Percentiles rank a stretch among this genome's conserved stretches.
Conservation (phyloP, 2,113 vertebrate species). For the Anarrhichthys ocellatus region DNA sequence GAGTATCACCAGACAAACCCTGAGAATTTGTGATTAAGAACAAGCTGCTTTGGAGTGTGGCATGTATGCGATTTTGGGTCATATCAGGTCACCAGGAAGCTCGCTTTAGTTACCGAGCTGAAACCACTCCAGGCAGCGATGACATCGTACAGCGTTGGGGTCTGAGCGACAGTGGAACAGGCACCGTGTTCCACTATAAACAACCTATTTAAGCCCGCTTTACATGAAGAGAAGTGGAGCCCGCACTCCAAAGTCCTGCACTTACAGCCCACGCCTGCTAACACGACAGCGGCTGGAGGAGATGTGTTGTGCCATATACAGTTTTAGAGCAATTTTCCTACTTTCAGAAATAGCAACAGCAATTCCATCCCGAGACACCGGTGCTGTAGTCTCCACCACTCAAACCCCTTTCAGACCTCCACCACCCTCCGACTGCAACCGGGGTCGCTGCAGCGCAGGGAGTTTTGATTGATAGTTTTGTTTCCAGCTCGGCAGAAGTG, state of each 20-base stretch:
- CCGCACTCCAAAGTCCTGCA: slow-evolving; percentile 25
- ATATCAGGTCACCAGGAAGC: slow-evolving; percentile 13
- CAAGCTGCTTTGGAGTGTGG: not conserved
- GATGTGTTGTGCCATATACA: slow-evolving; percentile 49
- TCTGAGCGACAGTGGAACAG: slow-evolving; percentile 41
- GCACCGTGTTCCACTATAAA: slow-evolving; percentile 56
- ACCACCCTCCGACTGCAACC: slow-evolving; percentile 30
- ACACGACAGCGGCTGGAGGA: slow-evolving; percentile 19
- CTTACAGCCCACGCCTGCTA: slow-evolving; percentile 32
- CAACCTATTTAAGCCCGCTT: slow-evolving; percentile 50
- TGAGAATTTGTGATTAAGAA: not conserved
- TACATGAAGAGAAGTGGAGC: slow-evolving; percentile 51
- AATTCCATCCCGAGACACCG: slow-evolving; percentile 57
- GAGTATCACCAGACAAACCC: not conserved
- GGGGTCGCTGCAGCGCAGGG: slow-evolving; percentile 35
- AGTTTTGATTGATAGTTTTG: slow-evolving; percentile 53
- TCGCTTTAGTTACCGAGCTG: slow-evolving; percentile 1
- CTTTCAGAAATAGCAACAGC: slow-evolving; percentile 68
- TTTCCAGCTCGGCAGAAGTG: slow-evolving; percentile 46
- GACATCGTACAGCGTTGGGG: slow-evolving; percentile 26
- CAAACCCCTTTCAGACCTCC: slow-evolving; percentile 45
- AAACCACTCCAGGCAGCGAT: slow-evolving; percentile 19
- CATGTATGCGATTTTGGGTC: slow-evolving; percentile 18
- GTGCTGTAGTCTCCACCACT: slow-evolving; percentile 61
- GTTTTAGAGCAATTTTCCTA: slow-evolving; percentile 65